Evolutionary conservation across 2,888 invertebrate species (phyloP).

Genomic region (Bellardia bayeri): DNA sequence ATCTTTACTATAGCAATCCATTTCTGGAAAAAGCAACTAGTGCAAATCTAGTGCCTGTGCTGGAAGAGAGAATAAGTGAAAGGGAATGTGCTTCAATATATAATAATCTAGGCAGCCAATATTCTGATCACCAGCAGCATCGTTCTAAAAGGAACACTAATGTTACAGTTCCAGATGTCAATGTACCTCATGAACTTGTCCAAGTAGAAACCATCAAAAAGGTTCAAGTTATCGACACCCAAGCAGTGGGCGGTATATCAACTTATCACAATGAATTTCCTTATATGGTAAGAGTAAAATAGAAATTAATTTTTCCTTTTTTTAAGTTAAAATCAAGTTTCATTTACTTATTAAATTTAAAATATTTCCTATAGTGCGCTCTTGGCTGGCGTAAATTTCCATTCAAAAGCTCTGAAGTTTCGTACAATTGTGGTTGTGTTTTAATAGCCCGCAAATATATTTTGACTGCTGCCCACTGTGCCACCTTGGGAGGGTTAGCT

Average conservation of each 20-base stretch:
- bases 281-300: neutral
- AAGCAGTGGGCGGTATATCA: neutral
- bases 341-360: neutral
- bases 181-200: neutral
- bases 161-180: neutral
- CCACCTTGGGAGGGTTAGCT: constrained; percentile 62
- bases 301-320: neutral
- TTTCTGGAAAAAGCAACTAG: neutral
- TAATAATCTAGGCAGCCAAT: constrained; percentile 5
- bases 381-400: constrained; percentile 60
- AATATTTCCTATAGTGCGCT: constrained; percentile 51
- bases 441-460: constrained; percentile 58
- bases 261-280: constrained; percentile 7
- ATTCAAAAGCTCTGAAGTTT: neutral
- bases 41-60: neutral
- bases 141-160: neutral
- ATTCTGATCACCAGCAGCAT: neutral
- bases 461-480: constrained; percentile 70
- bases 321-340: neutral
- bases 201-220: constrained; percentile 38
- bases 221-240: neutral
- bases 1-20: constrained; percentile 13
- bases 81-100: constrained; percentile 23
- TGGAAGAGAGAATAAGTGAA: constrained; percentile 22
- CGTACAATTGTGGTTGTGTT: constrained; percentile 66